phyloP scores from a whole-genome alignment of 2,113 vertebrate genomes.

The Gymnarchus niloticus region DNA sequence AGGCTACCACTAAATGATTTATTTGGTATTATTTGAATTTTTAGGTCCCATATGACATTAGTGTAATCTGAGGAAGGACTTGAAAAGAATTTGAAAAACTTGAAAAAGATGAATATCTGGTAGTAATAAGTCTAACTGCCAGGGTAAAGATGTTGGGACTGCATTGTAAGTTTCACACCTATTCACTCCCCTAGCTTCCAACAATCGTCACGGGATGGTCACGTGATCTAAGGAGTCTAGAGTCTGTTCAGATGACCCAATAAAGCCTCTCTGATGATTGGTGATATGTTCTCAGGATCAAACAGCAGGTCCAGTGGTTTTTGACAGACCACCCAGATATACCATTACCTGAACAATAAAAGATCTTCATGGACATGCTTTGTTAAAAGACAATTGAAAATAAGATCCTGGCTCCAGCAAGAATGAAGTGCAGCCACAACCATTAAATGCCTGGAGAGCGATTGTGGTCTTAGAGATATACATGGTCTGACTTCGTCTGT shows the following conservation, averaged over 20 bases:
- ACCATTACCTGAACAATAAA: neutral
- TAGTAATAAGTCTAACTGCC: neutral
- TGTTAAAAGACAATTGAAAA: neutral
- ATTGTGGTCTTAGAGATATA: neutral
- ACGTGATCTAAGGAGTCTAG: neutral
- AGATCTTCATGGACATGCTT: neutral
- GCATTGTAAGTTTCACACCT: neutral
- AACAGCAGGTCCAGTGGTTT: neutral
- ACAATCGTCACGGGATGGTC: neutral
- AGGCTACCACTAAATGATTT: neutral
- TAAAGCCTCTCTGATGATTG: neutral
- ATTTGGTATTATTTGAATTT: neutral
- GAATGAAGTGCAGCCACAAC: neutral
- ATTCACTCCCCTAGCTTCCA: neutral
- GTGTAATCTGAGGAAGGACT: neutral
- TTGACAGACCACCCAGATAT: neutral
- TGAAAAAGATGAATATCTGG: neutral
- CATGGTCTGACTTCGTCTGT: neutral
- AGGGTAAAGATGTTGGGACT: neutral
- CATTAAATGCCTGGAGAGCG: neutral
- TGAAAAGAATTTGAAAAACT: neutral
- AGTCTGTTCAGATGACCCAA: neutral
- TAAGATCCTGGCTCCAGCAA: neutral
- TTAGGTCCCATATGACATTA: neutral
- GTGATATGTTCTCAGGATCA: neutral